Base-by-base conservation (phyloP, 2,113 vertebrate species). In the Chaetops frenatus region DNA sequence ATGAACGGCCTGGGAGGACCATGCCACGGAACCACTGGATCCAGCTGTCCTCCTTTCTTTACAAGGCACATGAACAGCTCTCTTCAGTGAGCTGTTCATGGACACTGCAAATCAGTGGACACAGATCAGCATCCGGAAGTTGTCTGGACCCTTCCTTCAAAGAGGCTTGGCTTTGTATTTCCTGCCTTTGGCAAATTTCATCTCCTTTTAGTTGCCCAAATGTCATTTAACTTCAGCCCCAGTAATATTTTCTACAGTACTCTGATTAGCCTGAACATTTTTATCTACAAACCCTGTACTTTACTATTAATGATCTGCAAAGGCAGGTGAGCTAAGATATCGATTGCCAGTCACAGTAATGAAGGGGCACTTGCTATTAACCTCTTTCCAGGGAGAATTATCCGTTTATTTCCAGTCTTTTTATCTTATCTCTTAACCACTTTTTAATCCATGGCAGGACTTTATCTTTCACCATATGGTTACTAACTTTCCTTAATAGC, bases 401-500 rank as follows among this genome's bases (percentile, higher is more conserved):
- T 76, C 94, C 82, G 15, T 96, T 96, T 95, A 96, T 96, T 95
- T 93, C 88, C 90, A 94, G 76, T 86, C 92, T 94, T 95, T 94
- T 95, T 92, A 96, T 97, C 95, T 96, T 96, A 97, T 96, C 95
- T 97, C 90, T 95, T 94, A 95, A 95, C 93, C 94, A 94, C 93
- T 94, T 97, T 97, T 96, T 96, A 97, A 96, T 96, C 94, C 95
- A 76, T 93, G 65, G 94, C 94, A 96, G 96, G 93, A 96, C 94
- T 94, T 96, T 97, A 95, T 96, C 96, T 96, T 95, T 93, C 90
- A 93, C 94, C 94, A 96, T 96, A 95, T 95, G 94, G 94, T 96
- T 96, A 90, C 92, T 94, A 95, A 97, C 93, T 94, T 97, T 97
- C 92, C 92, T 96, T 96, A 96, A 97, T 96, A 96, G 94, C 94